Evolutionary conservation across 1,140 invertebrate genomes (phyloP).

Genomic region (Aphis gossypii): DNA sequence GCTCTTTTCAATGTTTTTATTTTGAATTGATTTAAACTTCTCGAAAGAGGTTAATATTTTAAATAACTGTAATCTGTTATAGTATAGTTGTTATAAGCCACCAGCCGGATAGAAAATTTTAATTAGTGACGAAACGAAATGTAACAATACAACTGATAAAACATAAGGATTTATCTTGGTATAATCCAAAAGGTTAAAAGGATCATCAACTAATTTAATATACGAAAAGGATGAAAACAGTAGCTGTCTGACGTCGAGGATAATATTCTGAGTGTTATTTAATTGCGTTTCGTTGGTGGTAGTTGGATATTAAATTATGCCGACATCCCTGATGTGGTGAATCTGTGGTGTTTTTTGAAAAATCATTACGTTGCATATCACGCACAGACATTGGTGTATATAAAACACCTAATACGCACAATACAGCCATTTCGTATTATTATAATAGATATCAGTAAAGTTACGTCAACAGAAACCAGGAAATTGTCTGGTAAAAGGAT

Average conservation of each 20-base stretch:
- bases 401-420: not conserved
- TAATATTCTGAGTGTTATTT: not conserved
- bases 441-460: not conserved
- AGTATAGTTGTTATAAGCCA: not conserved
- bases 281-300: not conserved
- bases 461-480: not conserved
- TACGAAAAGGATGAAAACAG: not conserved
- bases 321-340: not conserved
- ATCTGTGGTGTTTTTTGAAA: not conserved
- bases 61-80: not conserved
- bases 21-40: not conserved
- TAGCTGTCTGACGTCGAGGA: not conserved
- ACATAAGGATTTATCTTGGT: not conserved
- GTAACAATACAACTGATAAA: not conserved
- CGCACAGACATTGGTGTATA: not conserved
- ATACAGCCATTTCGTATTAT: not conserved
- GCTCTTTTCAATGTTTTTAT: not conserved
- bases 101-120: not conserved
- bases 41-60: not conserved
- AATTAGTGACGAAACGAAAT: not conserved
- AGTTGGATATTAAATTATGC: not conserved
- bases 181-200: conserved; percentile 3
- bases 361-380: not conserved
- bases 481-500: not conserved
- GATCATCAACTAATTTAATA: not conserved